A percentile compares a stretch with the other conserved stretches of the same genome.
Evolutionary conservation across 2,888 invertebrate species (phyloP).

Genomic region (Vesta saturnalis): DNA sequence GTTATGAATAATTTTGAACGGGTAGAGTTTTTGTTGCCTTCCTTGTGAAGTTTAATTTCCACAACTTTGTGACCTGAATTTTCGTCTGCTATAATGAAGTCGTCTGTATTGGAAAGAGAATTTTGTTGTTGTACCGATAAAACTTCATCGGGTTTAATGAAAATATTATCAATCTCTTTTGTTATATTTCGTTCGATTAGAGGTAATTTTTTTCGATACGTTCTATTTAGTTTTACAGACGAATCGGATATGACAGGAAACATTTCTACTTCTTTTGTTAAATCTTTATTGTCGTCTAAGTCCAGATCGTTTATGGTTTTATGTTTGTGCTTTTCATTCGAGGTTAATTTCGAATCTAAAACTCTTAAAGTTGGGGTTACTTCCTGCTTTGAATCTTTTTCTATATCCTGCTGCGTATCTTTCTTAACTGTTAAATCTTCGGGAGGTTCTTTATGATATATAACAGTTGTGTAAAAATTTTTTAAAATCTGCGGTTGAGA

Average conservation of each 20-base stretch:
- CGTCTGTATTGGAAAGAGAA: conserved; percentile 28
- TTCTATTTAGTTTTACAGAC: conserved; percentile 56
- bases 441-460: conserved; percentile 51
- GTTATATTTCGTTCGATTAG: conserved; percentile 39
- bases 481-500: conserved; percentile 24
- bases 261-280: conserved; percentile 58
- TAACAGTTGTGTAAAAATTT: conserved; percentile 47
- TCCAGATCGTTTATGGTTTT: conserved; percentile 44
- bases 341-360: conserved; percentile 30
- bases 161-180: conserved; percentile 26
- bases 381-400: conserved; percentile 42
- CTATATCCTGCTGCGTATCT: conserved; percentile 34
- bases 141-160: conserved; percentile 26
- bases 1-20: conserved; percentile 45
- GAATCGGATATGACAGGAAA: conserved; percentile 53
- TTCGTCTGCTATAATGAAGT: conserved; percentile 41
- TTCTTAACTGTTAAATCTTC: conserved; percentile 47
- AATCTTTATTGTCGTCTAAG: conserved; percentile 42
- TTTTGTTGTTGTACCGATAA: conserved; percentile 9
- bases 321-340: conserved; percentile 37
- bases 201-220: conserved; percentile 59
- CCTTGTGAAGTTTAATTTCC: conserved; percentile 49
- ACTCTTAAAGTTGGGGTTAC: conserved; percentile 46
- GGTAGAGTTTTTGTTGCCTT: conserved; percentile 39
- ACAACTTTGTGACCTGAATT: conserved; percentile 44